Base-by-base conservation (phyloP, 1,140 invertebrate genomes). In the Atta texana region DNA sequence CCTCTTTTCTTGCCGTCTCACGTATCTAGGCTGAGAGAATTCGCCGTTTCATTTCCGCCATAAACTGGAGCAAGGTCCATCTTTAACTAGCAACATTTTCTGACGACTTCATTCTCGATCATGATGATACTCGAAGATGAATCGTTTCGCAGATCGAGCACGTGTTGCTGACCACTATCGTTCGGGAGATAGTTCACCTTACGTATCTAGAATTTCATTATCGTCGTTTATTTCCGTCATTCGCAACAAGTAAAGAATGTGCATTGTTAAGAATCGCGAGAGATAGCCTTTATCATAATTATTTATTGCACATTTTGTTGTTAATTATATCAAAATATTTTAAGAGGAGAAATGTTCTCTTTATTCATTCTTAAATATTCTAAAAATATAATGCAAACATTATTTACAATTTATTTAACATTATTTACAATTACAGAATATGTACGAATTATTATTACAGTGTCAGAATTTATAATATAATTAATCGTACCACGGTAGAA, bases 1-100 rank as follows among this genome's bases (percentile, higher is more conserved):
- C 8, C 53, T 55, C 64, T 71, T 59, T 88, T 84, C 12, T 72
- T 72, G 21, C 28, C 76, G 18, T 24, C 51, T 55, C 68, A 66
- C 75, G 78, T 88, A 91, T 91, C 88, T 89, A 84, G 80, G 78
- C 77, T 87, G 88, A 88, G 78, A 86, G 63, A 90, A 86, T 77
- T 85, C 80, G 69, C 71, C 74, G 76, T 82, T 87, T 82, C 76
- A 76, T 91, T 91, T 89, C 61, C 78, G 72, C 87, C 87, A n/a
- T 61, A 78, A 91, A 87, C 69, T 91, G 84, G 89, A 85, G 74
- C 89, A 91, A 91, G 87, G 87, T 91, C 86, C 77, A 82, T 69
- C 63, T 85, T 87, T 89, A 89, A 59, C 87, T 90, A 90, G 89
- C 72, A 89, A 76, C 59, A 68, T 55, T 63, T 59, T 74, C 31